phyloP scores from a whole-genome alignment of 2,113 vertebrate genomes.

The Balaeniceps rex region DNA sequence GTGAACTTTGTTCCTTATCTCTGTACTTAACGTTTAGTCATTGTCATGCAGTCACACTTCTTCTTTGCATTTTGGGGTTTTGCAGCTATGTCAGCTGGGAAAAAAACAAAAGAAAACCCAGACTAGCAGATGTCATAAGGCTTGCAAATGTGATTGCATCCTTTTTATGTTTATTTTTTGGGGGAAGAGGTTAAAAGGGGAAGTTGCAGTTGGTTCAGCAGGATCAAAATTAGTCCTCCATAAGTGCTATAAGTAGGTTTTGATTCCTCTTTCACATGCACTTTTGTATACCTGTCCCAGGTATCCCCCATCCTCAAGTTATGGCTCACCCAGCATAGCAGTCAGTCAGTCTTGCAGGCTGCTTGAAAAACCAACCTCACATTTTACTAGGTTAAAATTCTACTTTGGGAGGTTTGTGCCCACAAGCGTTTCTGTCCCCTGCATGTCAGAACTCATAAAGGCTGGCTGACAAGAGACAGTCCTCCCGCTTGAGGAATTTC shows the following conservation, averaged over 20 bases:
- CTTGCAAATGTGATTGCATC: neutral
- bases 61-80: neutral
- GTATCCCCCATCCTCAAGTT: neutral
- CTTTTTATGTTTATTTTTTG: neutral
- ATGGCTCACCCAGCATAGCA: neutral
- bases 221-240: neutral
- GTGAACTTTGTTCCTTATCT: constrained; percentile 11
- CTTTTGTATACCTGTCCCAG: neutral
- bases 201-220: neutral
- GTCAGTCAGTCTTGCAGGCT: neutral
- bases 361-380: neutral
- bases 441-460: neutral
- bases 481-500: neutral
- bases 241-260: neutral
- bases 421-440: neutral
- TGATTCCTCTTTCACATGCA: neutral
- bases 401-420: neutral
- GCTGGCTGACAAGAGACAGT: neutral
- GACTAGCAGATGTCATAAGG: neutral
- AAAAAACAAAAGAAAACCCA: neutral
- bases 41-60: neutral
- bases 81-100: neutral
- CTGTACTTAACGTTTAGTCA: neutral
- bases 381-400: neutral
- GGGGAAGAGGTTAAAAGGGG: neutral